Evolutionary conservation across 2,797 vertebrate species (phyloP), one percentile per base, ranked within the genome.

Genomic region (Lacerta viridis): DNA sequence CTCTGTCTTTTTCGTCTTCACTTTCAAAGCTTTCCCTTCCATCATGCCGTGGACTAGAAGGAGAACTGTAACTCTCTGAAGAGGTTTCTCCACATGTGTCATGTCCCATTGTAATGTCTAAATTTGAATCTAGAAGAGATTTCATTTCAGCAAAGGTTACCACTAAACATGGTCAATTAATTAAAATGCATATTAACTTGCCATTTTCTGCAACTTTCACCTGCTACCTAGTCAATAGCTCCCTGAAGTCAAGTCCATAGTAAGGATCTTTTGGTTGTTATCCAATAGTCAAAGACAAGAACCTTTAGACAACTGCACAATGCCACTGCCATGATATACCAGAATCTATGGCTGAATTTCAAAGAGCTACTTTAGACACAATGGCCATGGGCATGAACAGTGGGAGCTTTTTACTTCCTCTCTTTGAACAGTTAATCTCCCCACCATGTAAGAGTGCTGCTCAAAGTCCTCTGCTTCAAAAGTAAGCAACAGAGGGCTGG

Each of bases 31-130:
- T 99, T 95, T 98, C 98, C 91, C 96, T 96, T 87, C 97, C 98
- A 92, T 98, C 96, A 88, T 98, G 98, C 29, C 97, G 98, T 86
- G 98, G 98, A 95, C 98, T 99, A 92, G 98, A 98, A 29, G 98
- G 98, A 91, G 98, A 99, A 96, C 98, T 99, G 97, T 97, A 99
- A 96, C 98, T 98, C 96, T 98, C 98, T 69, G 98, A 99, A 17
- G 98, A 99, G 0, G 98, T 99, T 93, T 99, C 98, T 93, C 98
- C 98, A 92, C 97, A 98, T 0, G 97, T 98, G 88, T 99, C 98
- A 15, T 96, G 97, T 93, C 98, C 97, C 90, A 98, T 98, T 91
- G 97, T 97, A 92, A 94, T 89, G 25, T 97, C 96, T 96, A 96
- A 94, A 94, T 95, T 97, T 94, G 95, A 93, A 96, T 97, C 97